Evolutionary conservation across 2,888 invertebrate genomes (phyloP).

Genomic region (Agriopis marginaria): DNA sequence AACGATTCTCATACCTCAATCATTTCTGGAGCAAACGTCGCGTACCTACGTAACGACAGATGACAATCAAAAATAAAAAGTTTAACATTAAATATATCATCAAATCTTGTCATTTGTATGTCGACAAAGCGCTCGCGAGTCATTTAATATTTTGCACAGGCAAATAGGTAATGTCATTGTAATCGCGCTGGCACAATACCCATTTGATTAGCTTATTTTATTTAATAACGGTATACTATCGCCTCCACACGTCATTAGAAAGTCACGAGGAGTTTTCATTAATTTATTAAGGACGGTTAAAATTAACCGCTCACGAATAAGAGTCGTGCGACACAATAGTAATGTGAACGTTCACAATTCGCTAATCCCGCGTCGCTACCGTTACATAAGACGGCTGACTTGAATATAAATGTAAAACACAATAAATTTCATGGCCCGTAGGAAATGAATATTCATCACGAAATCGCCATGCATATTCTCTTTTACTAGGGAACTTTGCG

Average conservation of each 20-base stretch:
- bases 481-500: conserved; percentile 80
- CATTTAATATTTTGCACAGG: conserved; percentile 48
- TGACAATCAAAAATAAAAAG: conserved; percentile 2
- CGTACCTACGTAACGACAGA: conserved; percentile 17
- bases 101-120: conserved; percentile 42
- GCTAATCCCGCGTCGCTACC: conserved; percentile 85
- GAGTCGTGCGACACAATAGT: conserved; percentile 74
- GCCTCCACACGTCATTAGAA: conserved; percentile 68
- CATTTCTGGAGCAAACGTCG: conserved; percentile 16
- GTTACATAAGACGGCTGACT: conserved; percentile 86
- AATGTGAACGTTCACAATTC: conserved; percentile 83
- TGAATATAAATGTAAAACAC: conserved; percentile 87
- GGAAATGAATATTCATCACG: conserved; percentile 87
- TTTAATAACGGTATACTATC: conserved; percentile 67
- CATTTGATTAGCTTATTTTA: conserved; percentile 50
- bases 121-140: conserved; percentile 33
- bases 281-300: conserved; percentile 74
- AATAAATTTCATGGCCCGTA: conserved; percentile 87
- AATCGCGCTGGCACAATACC: conserved; percentile 48
- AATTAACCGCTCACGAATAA: conserved; percentile 73
- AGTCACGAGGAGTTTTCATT: conserved; percentile 74
- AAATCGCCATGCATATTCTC: conserved; percentile 87
- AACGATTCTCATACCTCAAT: conserved; percentile 54
- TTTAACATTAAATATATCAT: conserved; percentile 20
- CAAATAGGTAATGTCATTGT: conserved; percentile 48